Evolutionary conservation across 37 sponge, comb jelly and placozoan species (phyloP).

Genomic region (Geodia barretti): DNA sequence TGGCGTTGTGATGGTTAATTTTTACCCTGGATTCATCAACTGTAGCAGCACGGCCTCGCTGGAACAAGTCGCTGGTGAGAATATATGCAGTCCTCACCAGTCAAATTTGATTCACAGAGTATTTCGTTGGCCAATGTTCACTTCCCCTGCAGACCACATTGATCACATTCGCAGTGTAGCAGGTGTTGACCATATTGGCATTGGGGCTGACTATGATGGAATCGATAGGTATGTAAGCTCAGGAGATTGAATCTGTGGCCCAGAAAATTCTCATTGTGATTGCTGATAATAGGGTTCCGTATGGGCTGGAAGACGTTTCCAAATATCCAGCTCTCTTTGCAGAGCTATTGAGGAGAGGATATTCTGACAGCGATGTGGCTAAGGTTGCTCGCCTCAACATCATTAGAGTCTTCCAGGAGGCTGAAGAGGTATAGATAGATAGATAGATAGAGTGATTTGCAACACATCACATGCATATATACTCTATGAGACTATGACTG

Average conservation of each 20-base stretch:
- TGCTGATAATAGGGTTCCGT: conserved; percentile 40
- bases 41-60: conserved; percentile 45
- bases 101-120: too few species aligned
- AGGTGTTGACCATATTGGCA: conserved; percentile 80
- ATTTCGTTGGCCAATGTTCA: background rate
- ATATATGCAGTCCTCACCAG: background rate
- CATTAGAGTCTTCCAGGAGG: conserved; percentile 61
- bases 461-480: too few species aligned
- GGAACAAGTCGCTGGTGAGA: conserved; percentile 68
- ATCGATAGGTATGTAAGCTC: background rate
- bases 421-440: conserved; percentile 40
- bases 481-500: too few species aligned
- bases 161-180: conserved; percentile 64
- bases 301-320: conserved; percentile 80
- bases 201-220: conserved; percentile 83
- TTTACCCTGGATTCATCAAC: conserved; percentile 54
- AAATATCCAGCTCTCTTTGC: conserved; percentile 80
- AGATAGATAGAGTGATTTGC: background rate
- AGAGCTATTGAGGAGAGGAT: conserved; percentile 67
- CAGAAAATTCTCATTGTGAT: background rate
- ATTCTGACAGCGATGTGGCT: conserved; percentile 58
- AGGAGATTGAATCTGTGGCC: background rate
- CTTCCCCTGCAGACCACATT: conserved; percentile 68
- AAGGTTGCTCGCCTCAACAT: conserved; percentile 64
- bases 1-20: conserved; percentile 81